Evolutionary conservation across 2,113 vertebrate genomes (phyloP).

Genomic region (Manacus vitellinus): DNA sequence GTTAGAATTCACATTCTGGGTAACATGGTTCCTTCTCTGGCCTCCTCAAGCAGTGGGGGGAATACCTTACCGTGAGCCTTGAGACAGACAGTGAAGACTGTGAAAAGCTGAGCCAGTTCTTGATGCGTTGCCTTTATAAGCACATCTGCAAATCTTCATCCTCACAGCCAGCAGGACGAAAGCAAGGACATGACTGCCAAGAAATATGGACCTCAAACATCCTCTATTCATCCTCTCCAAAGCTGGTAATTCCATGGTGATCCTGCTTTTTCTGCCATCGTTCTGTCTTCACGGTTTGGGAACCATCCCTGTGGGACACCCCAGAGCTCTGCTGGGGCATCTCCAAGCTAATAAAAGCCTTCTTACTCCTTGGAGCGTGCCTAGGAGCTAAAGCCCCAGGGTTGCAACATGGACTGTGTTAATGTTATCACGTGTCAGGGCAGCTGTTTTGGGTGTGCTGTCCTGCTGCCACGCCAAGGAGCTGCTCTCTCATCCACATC

Average conservation of each 20-base stretch:
- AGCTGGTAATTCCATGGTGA: neutral
- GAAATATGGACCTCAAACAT: neutral
- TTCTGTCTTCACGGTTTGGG: neutral
- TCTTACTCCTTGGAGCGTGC: neutral
- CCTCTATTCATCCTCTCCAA: neutral
- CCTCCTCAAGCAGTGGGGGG: neutral
- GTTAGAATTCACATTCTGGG: neutral
- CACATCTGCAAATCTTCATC: neutral
- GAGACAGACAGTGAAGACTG: neutral
- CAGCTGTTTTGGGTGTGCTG: neutral
- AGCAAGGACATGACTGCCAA: neutral
- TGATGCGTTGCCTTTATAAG: neutral
- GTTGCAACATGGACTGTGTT: neutral
- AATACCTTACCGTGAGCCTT: neutral
- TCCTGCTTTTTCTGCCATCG: neutral
- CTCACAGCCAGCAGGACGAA: neutral
- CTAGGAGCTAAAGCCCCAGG: neutral
- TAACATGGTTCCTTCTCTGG: neutral
- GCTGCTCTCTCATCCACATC: neutral
- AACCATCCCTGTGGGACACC: neutral
- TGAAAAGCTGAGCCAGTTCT: neutral
- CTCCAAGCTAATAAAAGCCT: neutral
- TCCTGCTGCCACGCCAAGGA: neutral
- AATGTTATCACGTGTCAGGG: neutral
- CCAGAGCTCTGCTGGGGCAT: neutral